These are phyloP conservation scores for Drosophila takahashii DNA, from an alignment of 1,140 invertebrate species.

Conservation along the genomic window DNA sequence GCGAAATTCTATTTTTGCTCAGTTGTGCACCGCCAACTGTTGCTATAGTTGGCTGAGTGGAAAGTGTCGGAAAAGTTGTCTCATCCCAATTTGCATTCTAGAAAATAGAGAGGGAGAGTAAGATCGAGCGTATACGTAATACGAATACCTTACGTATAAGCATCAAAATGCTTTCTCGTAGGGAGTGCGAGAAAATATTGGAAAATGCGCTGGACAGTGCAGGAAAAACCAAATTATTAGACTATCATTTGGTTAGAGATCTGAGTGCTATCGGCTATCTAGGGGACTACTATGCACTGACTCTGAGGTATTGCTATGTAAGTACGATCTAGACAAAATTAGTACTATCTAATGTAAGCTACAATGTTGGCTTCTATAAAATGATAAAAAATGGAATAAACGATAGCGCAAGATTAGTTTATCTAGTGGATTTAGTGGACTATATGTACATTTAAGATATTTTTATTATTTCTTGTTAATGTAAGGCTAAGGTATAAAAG, in stretches of 20 bases:
- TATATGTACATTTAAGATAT: too few species aligned
- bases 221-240: slow-evolving; percentile 21
- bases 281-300: slow-evolving; percentile 72
- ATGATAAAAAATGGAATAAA: neutral
- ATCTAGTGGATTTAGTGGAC: neutral
- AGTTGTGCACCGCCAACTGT: slow-evolving; percentile 51
- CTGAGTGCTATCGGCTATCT: slow-evolving; percentile 62
- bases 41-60: slow-evolving; percentile 32
- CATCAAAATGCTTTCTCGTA: slow-evolving; percentile 54
- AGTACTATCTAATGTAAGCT: neutral
- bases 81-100: slow-evolving; percentile 1
- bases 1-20: slow-evolving; percentile 46
- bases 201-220: neutral
- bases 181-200: slow-evolving; percentile 55
- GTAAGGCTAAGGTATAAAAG: too few species aligned
- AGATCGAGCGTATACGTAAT: slow-evolving; percentile 43
- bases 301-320: slow-evolving; percentile 49
- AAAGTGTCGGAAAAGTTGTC: slow-evolving; percentile 37
- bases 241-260: slow-evolving; percentile 44
- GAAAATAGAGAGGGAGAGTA: slow-evolving; percentile 9
- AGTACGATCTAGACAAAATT: slow-evolving; percentile 23
- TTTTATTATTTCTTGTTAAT: too few species aligned
- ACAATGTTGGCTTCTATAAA: slow-evolving; percentile 3
- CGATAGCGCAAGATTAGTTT: neutral
- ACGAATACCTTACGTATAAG: slow-evolving; percentile 49